Evolutionary conservation across 2,113 vertebrate genomes (phyloP).

Genomic region (Chaenocephalus aceratus): DNA sequence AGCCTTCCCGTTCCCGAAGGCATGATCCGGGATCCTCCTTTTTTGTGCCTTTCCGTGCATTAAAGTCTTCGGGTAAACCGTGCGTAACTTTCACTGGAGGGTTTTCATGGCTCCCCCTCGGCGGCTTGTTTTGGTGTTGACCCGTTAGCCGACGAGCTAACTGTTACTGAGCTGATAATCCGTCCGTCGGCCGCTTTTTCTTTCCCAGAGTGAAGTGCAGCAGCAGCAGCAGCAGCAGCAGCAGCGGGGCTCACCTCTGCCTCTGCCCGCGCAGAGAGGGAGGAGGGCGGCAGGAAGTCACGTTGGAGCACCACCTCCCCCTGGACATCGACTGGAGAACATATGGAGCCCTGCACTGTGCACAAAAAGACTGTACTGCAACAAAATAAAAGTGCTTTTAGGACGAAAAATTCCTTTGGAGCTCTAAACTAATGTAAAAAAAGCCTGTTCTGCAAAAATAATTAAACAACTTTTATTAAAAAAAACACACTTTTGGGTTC

Average conservation of each 20-base stretch:
- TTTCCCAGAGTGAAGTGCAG: slow-evolving; percentile 39
- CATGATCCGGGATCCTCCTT: slow-evolving; percentile 64
- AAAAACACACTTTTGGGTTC: too few species aligned
- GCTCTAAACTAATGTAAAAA: too few species aligned
- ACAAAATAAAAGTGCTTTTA: too few species aligned
- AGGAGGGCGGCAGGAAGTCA: slow-evolving; percentile 49
- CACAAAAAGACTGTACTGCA: background rate
- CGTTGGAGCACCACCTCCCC: slow-evolving; percentile 58
- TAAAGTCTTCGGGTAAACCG: slow-evolving; percentile 42
- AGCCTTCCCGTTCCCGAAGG: slow-evolving; percentile 67
- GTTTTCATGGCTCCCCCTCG: slow-evolving; percentile 57
- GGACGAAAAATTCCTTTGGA: too few species aligned
- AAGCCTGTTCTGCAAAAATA: too few species aligned
- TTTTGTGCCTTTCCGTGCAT: slow-evolving; percentile 34
- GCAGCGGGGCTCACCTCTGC: slow-evolving; percentile 54
- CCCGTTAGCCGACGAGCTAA: slow-evolving; percentile 73
- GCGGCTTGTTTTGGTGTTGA: slow-evolving; percentile 1
- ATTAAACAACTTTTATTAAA: too few species aligned
- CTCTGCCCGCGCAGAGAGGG: slow-evolving; percentile 15
- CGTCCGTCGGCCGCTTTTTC: slow-evolving; percentile 56
- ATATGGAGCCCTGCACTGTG: background rate
- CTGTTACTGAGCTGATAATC: slow-evolving; percentile 64
- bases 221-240: background rate
- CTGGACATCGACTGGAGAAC: slow-evolving; percentile 42
- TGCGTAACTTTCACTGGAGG: slow-evolving; percentile 62